These are phyloP conservation scores for Jordanella pulchra DNA, from an alignment of 2,797 vertebrate genomes.

Conservation along the genomic window DNA sequence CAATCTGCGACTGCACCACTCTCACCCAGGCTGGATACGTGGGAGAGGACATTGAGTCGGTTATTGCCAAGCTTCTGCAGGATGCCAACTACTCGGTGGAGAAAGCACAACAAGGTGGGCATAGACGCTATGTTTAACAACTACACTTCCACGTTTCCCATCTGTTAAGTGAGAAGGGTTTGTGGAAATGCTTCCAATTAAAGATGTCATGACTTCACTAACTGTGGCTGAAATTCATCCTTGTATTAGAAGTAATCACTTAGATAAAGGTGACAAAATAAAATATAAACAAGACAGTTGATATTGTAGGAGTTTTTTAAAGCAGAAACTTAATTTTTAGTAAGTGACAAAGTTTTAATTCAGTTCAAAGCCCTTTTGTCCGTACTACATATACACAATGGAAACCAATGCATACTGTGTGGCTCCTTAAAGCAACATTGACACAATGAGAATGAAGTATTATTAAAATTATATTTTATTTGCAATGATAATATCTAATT, in stretches of 20 bases:
- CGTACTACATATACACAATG: no score
- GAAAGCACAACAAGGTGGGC: constrained; percentile 95
- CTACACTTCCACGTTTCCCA: background rate
- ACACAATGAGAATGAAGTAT: no score
- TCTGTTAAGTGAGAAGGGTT: constrained; percentile 9
- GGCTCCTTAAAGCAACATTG: no score
- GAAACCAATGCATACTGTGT: no score
- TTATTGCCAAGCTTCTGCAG: constrained; percentile 95
- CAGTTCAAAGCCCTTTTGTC: background rate
- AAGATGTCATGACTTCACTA: background rate
- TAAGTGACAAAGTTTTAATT: background rate
- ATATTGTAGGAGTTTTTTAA: no score
- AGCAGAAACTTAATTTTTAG: no score
- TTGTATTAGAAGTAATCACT: no score
- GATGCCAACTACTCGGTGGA: constrained; percentile 98
- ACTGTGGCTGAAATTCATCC: background rate
- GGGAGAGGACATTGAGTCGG: constrained; percentile 97
- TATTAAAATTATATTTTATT: background rate
- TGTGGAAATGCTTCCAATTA: background rate
- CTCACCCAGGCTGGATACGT: constrained; percentile 97
- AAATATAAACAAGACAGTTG: no score
- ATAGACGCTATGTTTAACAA: background rate
- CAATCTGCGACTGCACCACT: constrained; percentile 98
- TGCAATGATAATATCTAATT: background rate
- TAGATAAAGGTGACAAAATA: no score